Evolutionary conservation across 2,113 vertebrate genomes (phyloP), one percentile per base, ranked within the genome.

Genomic region (Otolemur garnettii): DNA sequence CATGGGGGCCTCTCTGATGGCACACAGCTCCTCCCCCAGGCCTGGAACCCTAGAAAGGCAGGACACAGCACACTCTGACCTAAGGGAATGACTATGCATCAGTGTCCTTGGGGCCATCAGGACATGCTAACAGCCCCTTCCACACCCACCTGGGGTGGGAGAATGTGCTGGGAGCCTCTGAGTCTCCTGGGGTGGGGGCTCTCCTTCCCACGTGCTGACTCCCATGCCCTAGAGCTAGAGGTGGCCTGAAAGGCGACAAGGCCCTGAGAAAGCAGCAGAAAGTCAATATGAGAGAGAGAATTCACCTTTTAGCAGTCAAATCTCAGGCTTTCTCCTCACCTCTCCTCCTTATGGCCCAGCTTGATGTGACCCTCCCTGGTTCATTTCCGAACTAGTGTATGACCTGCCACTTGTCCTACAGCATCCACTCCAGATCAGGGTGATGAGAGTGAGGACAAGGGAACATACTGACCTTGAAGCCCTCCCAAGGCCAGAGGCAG

Each of bases 11-110:
- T 7, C 5, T 15, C 26, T 1, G 26, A 28, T 30, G 26, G 45
- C 74, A 30, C 8, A 17, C 45, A 15, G 1, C 24, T 26, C 26
- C 3, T 50, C 15, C 3, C 42, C 74, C 42, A 5, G 26, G 28
- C 50, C 7, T 50, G 74, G 0, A 7, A 28, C 15, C 45, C 22
- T 15, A 45, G 42, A 75, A 17, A 38, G 2, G 42, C 42, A 30
- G 50, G 42, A 68, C 4, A 0, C 2, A 4, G 7, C 14, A 2
- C 42, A 10, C 62, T 21, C 7, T 4, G 10, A 35, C 26, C 9
- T 26, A 50, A 24, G 30, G 2, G 12, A 0, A 59, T 12, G 57
- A 6, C 33, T 26, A 6, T 53, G 2, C 4, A 38, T 38, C 22
- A 0, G 5, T 45, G 62, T 35, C 3, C 66, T 18, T 35, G 0